Evolutionary conservation across 2,888 invertebrate genomes (phyloP).

Genomic region (Agonopterix alstromeriana): DNA sequence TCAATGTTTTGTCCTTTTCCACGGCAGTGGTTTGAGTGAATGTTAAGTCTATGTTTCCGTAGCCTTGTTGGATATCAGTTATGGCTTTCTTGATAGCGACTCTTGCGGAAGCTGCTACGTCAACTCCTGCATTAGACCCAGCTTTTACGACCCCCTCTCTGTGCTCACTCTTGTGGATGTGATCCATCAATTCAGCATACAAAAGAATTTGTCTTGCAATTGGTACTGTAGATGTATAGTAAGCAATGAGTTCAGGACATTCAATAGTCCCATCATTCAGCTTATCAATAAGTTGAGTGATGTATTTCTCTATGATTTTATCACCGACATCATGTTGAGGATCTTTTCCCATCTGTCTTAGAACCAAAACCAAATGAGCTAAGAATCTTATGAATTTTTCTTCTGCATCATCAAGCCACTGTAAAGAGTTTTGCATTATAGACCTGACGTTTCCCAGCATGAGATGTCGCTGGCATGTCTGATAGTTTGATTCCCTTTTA

Average conservation of each 20-base stretch:
- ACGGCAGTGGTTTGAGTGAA: slow-evolving; percentile 82
- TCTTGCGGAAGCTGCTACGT: slow-evolving; percentile 90
- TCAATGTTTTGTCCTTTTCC: slow-evolving; percentile 62
- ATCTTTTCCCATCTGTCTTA: slow-evolving; percentile 86
- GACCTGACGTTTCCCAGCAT: slow-evolving; percentile 88
- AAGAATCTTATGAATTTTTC: slow-evolving; percentile 84
- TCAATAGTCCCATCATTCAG: slow-evolving; percentile 70
- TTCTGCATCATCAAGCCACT: slow-evolving; percentile 77
- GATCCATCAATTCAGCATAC: slow-evolving; percentile 83
- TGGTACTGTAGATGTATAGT: slow-evolving; percentile 89
- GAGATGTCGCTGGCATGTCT: slow-evolving; percentile 88
- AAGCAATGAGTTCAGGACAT: slow-evolving; percentile 88
- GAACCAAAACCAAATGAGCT: slow-evolving; percentile 89
- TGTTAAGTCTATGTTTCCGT: slow-evolving; percentile 70
- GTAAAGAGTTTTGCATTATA: slow-evolving; percentile 82
- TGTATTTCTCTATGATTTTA: slow-evolving; percentile 85
- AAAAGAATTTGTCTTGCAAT: slow-evolving; percentile 62
- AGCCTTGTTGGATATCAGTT: slow-evolving; percentile 58
- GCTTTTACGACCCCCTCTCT: slow-evolving; percentile 81
- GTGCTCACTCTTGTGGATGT: slow-evolving; percentile 79
- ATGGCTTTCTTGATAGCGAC: slow-evolving; percentile 87
- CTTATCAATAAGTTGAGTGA: slow-evolving; percentile 80
- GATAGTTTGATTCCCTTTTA: slow-evolving; percentile 81
- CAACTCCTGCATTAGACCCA: slow-evolving; percentile 84
- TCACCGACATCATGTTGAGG: slow-evolving; percentile 84